Percentiles rank a stretch among this genome's conserved stretches.
phyloP scores from a whole-genome alignment of 2,113 vertebrate genomes.

The Canis aureus region DNA sequence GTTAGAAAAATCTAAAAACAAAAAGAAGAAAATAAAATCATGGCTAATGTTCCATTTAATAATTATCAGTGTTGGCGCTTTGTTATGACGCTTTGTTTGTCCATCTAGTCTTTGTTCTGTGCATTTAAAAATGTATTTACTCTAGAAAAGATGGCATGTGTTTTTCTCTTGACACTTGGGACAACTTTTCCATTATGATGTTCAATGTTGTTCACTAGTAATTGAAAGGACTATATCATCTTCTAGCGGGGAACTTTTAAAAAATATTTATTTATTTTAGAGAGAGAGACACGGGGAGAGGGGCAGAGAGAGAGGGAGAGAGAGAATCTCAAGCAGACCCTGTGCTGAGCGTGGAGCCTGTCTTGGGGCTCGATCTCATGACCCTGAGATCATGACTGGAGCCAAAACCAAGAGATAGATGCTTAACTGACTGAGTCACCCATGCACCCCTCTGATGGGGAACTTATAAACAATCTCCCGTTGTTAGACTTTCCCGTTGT shows the following conservation, averaged over 20 bases:
- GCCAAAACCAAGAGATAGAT: neutral
- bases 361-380: neutral
- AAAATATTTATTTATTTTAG: neutral
- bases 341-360: neutral
- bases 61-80: neutral
- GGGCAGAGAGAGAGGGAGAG: neutral
- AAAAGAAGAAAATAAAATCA: neutral
- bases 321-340: neutral
- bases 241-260: neutral
- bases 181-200: neutral
- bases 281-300: neutral
- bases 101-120: neutral
- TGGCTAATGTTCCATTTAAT: neutral
- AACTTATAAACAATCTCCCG: neutral
- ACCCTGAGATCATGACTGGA: neutral
- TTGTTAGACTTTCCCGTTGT: neutral
- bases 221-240: neutral
- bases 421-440: neutral
- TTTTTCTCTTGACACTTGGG: neutral
- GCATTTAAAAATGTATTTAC: neutral
- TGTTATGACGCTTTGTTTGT: neutral
- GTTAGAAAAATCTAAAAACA: neutral
- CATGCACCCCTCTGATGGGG: neutral
- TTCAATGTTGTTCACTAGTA: neutral
- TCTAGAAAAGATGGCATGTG: neutral